These are phyloP conservation scores for Ostrea denselamellosa DNA, from an alignment of 1,140 invertebrate species.

Conservation along the genomic window DNA sequence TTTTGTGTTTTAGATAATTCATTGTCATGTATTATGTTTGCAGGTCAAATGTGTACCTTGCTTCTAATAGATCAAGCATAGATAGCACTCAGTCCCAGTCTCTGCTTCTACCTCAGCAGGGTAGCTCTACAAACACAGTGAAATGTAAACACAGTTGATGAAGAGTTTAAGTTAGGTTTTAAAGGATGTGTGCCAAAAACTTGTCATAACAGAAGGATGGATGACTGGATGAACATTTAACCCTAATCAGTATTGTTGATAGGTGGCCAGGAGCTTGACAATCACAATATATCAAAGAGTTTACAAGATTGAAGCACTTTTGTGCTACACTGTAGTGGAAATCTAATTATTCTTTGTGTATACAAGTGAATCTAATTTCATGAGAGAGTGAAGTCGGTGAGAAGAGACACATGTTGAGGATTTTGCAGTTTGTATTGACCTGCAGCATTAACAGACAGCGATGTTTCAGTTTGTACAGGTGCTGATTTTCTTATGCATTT, in stretches of 20 bases:
- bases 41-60: conserved; percentile 5
- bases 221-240: neutral
- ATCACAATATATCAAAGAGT: neutral
- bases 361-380: too few relatives aligned
- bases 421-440: too few relatives aligned
- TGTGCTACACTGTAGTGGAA: too few relatives aligned
- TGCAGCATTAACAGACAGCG: too few relatives aligned
- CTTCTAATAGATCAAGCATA: conserved; percentile 2
- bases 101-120: neutral
- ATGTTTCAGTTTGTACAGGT: too few relatives aligned
- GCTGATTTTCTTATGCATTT: too few relatives aligned
- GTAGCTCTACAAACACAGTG: neutral
- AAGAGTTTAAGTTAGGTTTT: neutral
- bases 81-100: neutral
- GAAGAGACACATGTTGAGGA: too few relatives aligned
- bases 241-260: neutral
- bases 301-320: too few relatives aligned
- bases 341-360: too few relatives aligned
- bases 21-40: neutral
- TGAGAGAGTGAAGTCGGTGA: too few relatives aligned
- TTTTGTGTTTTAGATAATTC: neutral
- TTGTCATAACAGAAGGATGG: neutral
- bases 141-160: conserved; percentile 3
- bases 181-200: conserved; percentile 1
- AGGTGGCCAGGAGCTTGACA: neutral